These are phyloP conservation scores for Peromyscus melanophrys DNA, from an alignment of 2,797 vertebrate genomes.

Conservation along the genomic window DNA sequence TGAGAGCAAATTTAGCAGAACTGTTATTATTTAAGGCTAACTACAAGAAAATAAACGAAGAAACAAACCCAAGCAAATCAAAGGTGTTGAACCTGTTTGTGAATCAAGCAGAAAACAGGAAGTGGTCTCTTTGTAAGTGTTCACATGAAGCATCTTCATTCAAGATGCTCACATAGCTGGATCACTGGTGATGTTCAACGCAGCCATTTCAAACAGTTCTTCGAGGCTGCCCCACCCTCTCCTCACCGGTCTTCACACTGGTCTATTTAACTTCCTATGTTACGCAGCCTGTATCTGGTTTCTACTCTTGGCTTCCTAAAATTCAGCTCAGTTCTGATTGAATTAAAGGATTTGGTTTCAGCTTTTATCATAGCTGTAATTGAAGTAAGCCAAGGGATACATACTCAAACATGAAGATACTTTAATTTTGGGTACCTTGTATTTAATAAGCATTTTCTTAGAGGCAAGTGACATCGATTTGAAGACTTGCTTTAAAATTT, in stretches of 20 bases:
- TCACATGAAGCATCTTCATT: slow-evolving; percentile 85
- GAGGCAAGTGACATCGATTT: slow-evolving; percentile 74
- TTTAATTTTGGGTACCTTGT: slow-evolving; percentile 86
- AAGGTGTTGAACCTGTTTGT: slow-evolving; percentile 88
- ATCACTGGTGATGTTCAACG: slow-evolving; percentile 85
- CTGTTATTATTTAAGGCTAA: slow-evolving; percentile 86
- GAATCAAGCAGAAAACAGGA: slow-evolving; percentile 86
- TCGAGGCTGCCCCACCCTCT: slow-evolving; percentile 84
- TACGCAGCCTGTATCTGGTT: slow-evolving; percentile 87
- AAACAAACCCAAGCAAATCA: slow-evolving; percentile 69
- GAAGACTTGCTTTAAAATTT: slow-evolving; percentile 67
- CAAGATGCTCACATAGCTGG: slow-evolving; percentile 84
- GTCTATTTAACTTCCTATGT: slow-evolving; percentile 88
- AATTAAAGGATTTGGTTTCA: slow-evolving; percentile 90
- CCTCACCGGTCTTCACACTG: slow-evolving; percentile 86
- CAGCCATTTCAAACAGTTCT: slow-evolving; percentile 88
- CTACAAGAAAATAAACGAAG: slow-evolving; percentile 80
- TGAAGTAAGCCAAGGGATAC: slow-evolving; percentile 88
- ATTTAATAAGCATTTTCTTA: slow-evolving; percentile 88
- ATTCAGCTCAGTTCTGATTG: slow-evolving; percentile 87
- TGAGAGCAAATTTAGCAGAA: slow-evolving; percentile 88
- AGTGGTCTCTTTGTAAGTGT: slow-evolving; percentile 84
- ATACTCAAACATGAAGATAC: slow-evolving; percentile 85
- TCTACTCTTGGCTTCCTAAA: slow-evolving; percentile 87
- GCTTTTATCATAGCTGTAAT: slow-evolving; percentile 90